Conservation (phyloP, 1,140 invertebrate genomes). For the Eciton burchellii region DNA sequence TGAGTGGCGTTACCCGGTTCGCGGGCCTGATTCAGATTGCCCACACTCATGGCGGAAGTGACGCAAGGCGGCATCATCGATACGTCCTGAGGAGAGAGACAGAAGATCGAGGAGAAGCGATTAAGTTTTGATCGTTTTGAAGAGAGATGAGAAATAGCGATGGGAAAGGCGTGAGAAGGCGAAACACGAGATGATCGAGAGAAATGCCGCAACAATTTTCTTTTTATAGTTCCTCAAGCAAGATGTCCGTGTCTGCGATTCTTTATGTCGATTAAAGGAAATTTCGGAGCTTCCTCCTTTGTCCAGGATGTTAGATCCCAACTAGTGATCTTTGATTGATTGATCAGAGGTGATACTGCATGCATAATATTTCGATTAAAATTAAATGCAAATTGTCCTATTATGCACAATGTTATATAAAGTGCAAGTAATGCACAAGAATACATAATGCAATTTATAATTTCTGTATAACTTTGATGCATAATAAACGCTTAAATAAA, state of each 20-base stretch:
- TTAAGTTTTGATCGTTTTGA: neutral
- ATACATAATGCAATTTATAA: slow-evolving; percentile 2
- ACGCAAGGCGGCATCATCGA: slow-evolving; percentile 79
- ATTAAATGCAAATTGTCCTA: too few relatives aligned
- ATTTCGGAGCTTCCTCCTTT: neutral
- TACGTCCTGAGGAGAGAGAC: slow-evolving; percentile 74
- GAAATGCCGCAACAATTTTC: neutral
- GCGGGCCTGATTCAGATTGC: slow-evolving; percentile 80
- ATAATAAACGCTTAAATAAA: neutral
- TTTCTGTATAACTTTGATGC: neutral
- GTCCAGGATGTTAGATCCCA: neutral
- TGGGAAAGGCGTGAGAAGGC: too few relatives aligned
- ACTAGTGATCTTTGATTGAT: neutral
- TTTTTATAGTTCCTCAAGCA: too few relatives aligned
- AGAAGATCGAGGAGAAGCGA: slow-evolving; percentile 1
- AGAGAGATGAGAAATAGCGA: too few relatives aligned
- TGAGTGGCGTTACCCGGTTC: slow-evolving; percentile 74
- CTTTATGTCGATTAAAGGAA: neutral
- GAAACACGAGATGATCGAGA: neutral
- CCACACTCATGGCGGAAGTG: slow-evolving; percentile 80
- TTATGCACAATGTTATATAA: neutral
- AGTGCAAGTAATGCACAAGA: neutral
- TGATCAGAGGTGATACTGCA: neutral
- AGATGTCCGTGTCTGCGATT: too few relatives aligned
- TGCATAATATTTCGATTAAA: neutral